Base-by-base conservation (phyloP, 1,140 invertebrate species). In the Drosophila persimilis region DNA sequence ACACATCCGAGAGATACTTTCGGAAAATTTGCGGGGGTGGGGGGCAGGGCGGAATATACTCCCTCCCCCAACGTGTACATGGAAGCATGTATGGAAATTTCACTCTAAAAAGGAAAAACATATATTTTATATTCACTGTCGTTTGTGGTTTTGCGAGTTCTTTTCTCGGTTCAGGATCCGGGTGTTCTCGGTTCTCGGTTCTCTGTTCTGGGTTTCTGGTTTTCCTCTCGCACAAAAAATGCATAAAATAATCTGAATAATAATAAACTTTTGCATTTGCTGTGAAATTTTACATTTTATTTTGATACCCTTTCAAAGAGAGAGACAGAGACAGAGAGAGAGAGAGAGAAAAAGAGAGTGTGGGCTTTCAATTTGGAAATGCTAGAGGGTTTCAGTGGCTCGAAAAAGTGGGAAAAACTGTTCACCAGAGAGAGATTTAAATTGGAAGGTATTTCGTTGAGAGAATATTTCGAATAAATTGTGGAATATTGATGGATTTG, bases 91-190 rank as follows among this genome's bases (percentile, higher is more conserved):
- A 86, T 85, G 81, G 59, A 88, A 86, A 86, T 81, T 85, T 83
- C 67, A 80, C 31, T 63, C 62, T 66, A 73, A 85, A 85, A 85
- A 69, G 46, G 48, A 62, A 55, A 73, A 73, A 67, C 73, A 85
- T 81, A 77, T 81, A 88, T 86, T 86, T 85, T 86, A 86, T 86
- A 86, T 86, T 78, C 83, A 86, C 81, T 88, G 83, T 81, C 83
- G 83, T 88, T 88, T 69, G 65, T 69, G 65, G 65, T 64, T 67
- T 69, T 26, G 24, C 31, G 63, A 69, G 65, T 67, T 67, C 43
- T 69, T 22, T 47, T 7, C 24, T 26, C 24, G 24, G 24, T 26
- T 67, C 61, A 20, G 20, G 20, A 20, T 20, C 20, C 20, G 20
- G 20, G 20, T 1, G 20, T 2, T 20, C 1, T 67, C 9, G 39